A percentile compares a stretch with the other conserved stretches of the same genome.
Conservation (phyloP, 2,888 invertebrate species). For the Ophion ellenae region DNA sequence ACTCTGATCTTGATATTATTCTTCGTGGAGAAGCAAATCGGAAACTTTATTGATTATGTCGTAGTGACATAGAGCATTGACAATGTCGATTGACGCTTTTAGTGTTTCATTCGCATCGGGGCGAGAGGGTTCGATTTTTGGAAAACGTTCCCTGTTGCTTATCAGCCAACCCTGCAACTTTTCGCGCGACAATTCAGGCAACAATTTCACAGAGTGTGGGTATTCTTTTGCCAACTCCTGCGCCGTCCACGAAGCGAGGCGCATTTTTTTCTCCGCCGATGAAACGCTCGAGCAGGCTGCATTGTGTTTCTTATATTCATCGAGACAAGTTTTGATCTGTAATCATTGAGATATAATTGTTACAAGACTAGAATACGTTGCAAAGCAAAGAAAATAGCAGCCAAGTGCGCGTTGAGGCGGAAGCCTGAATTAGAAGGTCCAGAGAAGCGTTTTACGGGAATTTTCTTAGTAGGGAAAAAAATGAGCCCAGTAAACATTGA, state of each 20-base stretch:
- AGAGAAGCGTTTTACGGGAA: no score
- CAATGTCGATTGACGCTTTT: slow-evolving; percentile 78
- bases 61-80: slow-evolving; percentile 88
- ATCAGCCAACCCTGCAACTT: slow-evolving; percentile 71
- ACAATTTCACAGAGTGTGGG: slow-evolving; percentile 66
- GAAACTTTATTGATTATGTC: slow-evolving; percentile 85
- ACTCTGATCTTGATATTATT: slow-evolving; percentile 16
- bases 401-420: no score
- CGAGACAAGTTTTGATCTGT: slow-evolving; percentile 74
- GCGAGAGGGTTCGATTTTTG: neutral
- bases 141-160: slow-evolving; percentile 72
- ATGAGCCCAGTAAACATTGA: no score
- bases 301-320: slow-evolving; percentile 69
- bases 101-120: neutral
- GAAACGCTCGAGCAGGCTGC: neutral
- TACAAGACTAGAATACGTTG: neutral
- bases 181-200: slow-evolving; percentile 65
- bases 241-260: slow-evolving; percentile 64
- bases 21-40: slow-evolving; percentile 76
- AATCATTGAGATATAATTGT: slow-evolving; percentile 41
- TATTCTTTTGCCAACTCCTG: slow-evolving; percentile 71
- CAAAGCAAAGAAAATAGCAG: no score
- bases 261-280: slow-evolving; percentile 60
- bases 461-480: no score
- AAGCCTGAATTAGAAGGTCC: no score